A percentile compares a stretch with the other conserved stretches of the same genome.
These are phyloP conservation scores for Byasa hedistus DNA, from an alignment of 2,888 invertebrate species.

Conservation along the genomic window DNA sequence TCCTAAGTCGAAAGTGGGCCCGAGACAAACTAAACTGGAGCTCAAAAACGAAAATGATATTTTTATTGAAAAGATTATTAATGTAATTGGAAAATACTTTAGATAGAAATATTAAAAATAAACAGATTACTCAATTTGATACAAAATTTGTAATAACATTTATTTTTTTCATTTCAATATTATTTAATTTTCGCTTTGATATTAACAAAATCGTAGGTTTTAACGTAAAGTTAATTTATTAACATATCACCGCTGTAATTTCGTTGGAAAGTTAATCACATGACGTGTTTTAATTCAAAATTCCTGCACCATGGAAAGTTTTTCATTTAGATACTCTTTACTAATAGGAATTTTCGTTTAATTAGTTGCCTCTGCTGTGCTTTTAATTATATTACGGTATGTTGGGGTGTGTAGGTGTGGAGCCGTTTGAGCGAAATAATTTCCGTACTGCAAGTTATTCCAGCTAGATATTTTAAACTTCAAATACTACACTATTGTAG, in stretches of 20 bases:
- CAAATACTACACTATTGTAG: constrained; percentile 21
- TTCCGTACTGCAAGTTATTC: constrained; percentile 24
- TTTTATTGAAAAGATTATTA: too few species aligned
- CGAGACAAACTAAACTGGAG: too few species aligned
- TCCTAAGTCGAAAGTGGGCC: too few species aligned
- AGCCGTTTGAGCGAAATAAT: constrained; percentile 29
- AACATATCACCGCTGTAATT: constrained; percentile 21
- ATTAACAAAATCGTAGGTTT: constrained; percentile 6
- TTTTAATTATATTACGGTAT: constrained; percentile 30
- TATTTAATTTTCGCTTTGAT: constrained; percentile 3
- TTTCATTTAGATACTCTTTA: constrained; percentile 30
- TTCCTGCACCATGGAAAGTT: constrained; percentile 28
- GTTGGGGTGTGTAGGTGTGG: constrained; percentile 26
- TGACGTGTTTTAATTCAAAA: constrained; percentile 30
- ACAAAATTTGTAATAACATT: too few species aligned
- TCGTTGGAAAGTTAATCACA: constrained; percentile 24
- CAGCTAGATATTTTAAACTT: constrained; percentile 29
- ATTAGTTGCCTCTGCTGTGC: constrained; percentile 29
- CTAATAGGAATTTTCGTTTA: constrained; percentile 31
- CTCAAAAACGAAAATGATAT: too few species aligned
- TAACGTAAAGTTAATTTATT: constrained; percentile 15
- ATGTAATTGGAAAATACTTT: too few species aligned
- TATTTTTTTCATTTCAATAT: neutral
- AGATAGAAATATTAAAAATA: too few species aligned
- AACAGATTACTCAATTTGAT: too few species aligned